These are phyloP conservation scores for Dascillus cervinus DNA, from an alignment of 2,888 invertebrate genomes.

Conservation along the genomic window DNA sequence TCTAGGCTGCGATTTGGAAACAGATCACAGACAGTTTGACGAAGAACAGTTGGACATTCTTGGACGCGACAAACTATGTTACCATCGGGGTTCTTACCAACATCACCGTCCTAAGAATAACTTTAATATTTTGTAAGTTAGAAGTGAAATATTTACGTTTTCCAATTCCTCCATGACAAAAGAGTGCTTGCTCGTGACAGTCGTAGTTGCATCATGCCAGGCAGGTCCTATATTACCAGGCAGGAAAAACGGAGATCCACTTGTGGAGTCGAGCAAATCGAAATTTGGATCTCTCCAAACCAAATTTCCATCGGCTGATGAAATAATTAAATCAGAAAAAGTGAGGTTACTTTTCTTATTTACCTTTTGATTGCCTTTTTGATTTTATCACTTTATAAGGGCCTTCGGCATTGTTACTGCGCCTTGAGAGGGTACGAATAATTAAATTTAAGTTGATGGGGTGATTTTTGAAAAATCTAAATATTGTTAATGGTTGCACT, in stretches of 20 bases:
- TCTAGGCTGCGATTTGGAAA: conserved; percentile 50
- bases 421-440: conserved; percentile 32
- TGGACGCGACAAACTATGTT: conserved; percentile 40
- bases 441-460: conserved; percentile 11
- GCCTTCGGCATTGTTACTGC: conserved; percentile 30
- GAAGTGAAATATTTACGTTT: conserved; percentile 12
- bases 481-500: conserved; percentile 18
- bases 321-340: conserved; percentile 13
- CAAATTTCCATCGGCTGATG: conserved; percentile 30
- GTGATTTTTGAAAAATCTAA: conserved; percentile 18
- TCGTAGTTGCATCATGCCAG: conserved; percentile 56
- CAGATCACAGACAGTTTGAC: conserved; percentile 57
- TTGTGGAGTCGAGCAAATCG: conserved; percentile 54
- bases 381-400: conserved; percentile 34
- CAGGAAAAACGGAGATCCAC: conserved; percentile 60
- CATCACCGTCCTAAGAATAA: too few species aligned
- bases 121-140: too few species aligned
- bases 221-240: conserved; percentile 63
- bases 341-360: neutral
- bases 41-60: conserved; percentile 60
- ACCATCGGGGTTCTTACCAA: conserved; percentile 11
- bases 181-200: conserved; percentile 37
- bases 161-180: conserved; percentile 38
- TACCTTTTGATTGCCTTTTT: too few species aligned
- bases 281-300: conserved; percentile 50